Conservation (phyloP, 2,888 invertebrate genomes). For the Tribolium freemani region DNA sequence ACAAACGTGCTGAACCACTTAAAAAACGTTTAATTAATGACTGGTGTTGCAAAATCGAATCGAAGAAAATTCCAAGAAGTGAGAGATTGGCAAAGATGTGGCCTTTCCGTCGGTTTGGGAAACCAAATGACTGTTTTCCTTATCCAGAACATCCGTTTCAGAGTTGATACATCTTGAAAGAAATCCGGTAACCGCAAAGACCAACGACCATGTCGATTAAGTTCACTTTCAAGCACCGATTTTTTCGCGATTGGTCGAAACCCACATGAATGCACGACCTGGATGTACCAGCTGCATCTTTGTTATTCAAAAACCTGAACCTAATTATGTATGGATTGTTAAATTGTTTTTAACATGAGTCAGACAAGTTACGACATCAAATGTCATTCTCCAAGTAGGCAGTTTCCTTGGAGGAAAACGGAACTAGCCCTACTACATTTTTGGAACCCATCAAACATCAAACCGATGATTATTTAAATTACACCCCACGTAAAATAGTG, state of each 20-base stretch:
- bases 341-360: slow-evolving; percentile 24
- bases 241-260: slow-evolving; percentile 3
- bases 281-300: slow-evolving; percentile 4
- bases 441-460: not conserved
- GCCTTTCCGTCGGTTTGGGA: slow-evolving; percentile 6
- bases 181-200: slow-evolving; percentile 23
- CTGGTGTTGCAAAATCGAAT: slow-evolving; percentile 9
- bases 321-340: slow-evolving; percentile 3
- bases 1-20: slow-evolving; percentile 14
- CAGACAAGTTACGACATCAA: slow-evolving; percentile 19
- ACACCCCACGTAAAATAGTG: slow-evolving; percentile 2
- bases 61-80: not conserved
- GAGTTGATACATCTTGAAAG: not conserved
- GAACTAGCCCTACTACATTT: not conserved
- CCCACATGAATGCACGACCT: slow-evolving; percentile 8
- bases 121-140: slow-evolving; percentile 25
- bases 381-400: slow-evolving; percentile 24
- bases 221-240: slow-evolving; percentile 13
- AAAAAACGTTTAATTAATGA: not conserved
- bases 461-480: slow-evolving; percentile 3
- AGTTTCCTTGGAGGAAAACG: not conserved
- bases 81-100: slow-evolving; percentile 6
- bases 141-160: slow-evolving; percentile 7
- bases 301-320: not conserved
- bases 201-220: slow-evolving; percentile 24